phyloP scores from a whole-genome alignment of 2,888 invertebrate genomes.

The Callyntrura guangdongensis region DNA sequence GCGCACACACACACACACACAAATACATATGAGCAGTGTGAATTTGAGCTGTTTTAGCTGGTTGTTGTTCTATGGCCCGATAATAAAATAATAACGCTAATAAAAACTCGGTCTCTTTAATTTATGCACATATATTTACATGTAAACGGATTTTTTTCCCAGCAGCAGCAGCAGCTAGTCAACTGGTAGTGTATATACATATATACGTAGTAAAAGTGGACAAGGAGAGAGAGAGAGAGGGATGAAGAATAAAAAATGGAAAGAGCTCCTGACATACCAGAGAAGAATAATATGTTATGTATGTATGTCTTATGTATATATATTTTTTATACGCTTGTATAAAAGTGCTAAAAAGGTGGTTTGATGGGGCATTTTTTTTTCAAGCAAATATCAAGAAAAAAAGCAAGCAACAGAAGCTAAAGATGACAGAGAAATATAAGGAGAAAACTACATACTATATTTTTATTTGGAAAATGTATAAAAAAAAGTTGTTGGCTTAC shows the following conservation, averaged over 20 bases:
- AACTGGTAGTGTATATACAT: constrained; percentile 34
- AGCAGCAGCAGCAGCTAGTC: constrained; percentile 68
- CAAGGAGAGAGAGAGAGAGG: background rate
- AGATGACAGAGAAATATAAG: background rate
- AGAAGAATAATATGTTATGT: background rate
- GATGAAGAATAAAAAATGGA: constrained; percentile 30
- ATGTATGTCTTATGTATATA: background rate
- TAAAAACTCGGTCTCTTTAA: constrained; percentile 83
- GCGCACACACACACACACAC: constrained; percentile 4
- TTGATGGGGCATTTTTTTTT: constrained; percentile 18
- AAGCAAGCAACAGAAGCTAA: background rate
- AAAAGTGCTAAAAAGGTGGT: constrained; percentile 60
- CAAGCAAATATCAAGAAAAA: constrained; percentile 33
- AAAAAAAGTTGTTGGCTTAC: constrained; percentile 76
- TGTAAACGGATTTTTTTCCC: constrained; percentile 82
- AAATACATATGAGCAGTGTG: background rate
- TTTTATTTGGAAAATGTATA: background rate
- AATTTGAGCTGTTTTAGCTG: background rate
- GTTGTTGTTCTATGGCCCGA: constrained; percentile 67
- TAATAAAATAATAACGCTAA: constrained; percentile 83
- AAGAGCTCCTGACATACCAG: constrained; percentile 47
- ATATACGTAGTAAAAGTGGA: background rate
- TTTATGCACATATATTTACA: constrained; percentile 85
- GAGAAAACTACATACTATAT: constrained; percentile 41
- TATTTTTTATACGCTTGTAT: background rate